These are phyloP conservation scores for Coecobrya sp. DNA, from an alignment of 2,888 invertebrate genomes.

Conservation along the genomic window DNA sequence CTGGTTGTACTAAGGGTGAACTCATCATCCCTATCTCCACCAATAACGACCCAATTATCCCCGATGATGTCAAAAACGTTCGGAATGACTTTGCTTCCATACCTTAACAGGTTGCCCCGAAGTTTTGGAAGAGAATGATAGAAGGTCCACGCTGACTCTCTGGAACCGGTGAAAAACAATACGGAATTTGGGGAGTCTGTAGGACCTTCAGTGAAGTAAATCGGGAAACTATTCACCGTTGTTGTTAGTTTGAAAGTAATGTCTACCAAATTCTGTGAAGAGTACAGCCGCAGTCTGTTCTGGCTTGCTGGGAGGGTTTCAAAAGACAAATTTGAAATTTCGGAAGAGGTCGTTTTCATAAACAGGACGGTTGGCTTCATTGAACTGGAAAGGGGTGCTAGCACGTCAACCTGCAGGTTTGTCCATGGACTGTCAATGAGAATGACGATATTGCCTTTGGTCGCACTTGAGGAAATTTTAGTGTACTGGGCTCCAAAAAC, in stretches of 20 bases:
- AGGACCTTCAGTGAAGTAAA: conserved; percentile 1
- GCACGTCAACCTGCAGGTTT: neutral
- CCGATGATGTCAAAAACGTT: neutral
- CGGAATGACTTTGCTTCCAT: neutral
- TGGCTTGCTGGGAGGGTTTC: too few species aligned
- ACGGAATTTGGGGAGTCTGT: neutral
- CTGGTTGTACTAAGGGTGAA: neutral
- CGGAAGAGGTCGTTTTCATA: too few species aligned
- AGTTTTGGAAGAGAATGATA: neutral
- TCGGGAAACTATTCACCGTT: too few species aligned
- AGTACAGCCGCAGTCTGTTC: neutral
- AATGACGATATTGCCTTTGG: too few species aligned
- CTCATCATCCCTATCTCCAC: neutral
- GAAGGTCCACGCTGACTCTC: neutral
- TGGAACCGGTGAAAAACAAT: neutral
- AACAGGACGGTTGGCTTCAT: too few species aligned
- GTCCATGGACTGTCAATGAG: neutral
- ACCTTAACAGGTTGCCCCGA: neutral
- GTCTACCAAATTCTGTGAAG: too few species aligned
- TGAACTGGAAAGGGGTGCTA: neutral
- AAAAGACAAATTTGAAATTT: neutral
- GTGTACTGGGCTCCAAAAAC: neutral
- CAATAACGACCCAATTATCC: neutral
- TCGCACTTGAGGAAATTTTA: neutral
- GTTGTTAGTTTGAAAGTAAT: neutral